Base-by-base conservation (phyloP, 2,113 vertebrate species). In the Centropristis striata region DNA sequence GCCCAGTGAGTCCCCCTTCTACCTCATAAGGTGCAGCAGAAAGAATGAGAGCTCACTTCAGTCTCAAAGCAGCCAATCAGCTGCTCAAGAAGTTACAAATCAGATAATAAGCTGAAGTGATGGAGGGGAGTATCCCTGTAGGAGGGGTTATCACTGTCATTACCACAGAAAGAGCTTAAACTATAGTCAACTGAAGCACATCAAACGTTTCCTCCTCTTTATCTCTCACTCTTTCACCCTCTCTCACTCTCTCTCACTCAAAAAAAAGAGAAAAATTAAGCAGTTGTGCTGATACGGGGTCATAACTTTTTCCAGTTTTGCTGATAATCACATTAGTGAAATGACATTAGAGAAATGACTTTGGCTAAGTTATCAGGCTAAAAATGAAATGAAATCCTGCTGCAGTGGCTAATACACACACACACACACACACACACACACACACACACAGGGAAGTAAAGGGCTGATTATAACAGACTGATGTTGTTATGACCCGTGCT, bases 121-220 rank as follows among this genome's bases (percentile, higher is more conserved):
- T 28, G 4, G 27, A 42, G 28, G 39, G 21, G 36, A 28, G 23
- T 14, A 7, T 21, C 58, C 37, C 14, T 59, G 32, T 58, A 65
- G 72, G 69, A 73, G n/a, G 54, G 27, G 1, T 69, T 61, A 55
- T 63, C 71, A 15, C 25, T 32, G 23, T n/a, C 39, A 54, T 7
- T 47, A 23, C 27, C 65, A 53, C 70, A 60, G 39, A 12, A 74
- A 74, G 63, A 1, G 44, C 39, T 81, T 47, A 53, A 60, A 73
- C 37, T n/a, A n/a, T 20, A 1, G 37, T 66, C 15, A 42, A 64
- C 67, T 51, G 18, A 72, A 67, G 37, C 46, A 53, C 70, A 44
- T 67, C 44, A 58, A 54, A 71, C 58, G 23, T 16, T 21, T 6
- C 37, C n/a, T n/a, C 10, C 4, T 39, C 37, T 39, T 25, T 10